phyloP scores from a whole-genome alignment of 2,797 vertebrate genomes.

The Zenarchopterus dispar region DNA sequence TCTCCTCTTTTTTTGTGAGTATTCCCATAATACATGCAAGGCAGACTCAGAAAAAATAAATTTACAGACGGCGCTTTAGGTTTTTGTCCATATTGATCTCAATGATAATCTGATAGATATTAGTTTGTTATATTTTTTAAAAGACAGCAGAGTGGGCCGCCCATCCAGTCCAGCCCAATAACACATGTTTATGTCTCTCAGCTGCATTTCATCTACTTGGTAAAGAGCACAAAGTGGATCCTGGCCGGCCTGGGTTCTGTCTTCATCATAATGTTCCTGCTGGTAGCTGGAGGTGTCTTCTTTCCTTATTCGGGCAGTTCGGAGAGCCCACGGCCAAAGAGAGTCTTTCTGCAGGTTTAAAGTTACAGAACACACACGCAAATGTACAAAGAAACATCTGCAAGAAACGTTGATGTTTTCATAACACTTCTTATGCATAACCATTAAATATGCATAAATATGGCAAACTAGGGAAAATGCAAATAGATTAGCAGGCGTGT shows the following conservation, averaged over 20 bases:
- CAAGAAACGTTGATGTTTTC: neutral
- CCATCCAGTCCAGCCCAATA: neutral
- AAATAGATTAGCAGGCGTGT: neutral
- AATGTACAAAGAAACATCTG: neutral
- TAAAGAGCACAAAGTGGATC: constrained; percentile 87
- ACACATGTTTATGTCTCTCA: constrained; percentile 64
- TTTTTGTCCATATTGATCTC: no score
- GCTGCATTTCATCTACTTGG: constrained; percentile 95
- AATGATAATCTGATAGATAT: neutral
- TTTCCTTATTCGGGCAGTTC: constrained; percentile 90
- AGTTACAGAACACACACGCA: constrained; percentile 7
- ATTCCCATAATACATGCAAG: neutral
- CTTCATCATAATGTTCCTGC: constrained; percentile 83
- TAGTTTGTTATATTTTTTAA: neutral
- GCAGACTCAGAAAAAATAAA: neutral
- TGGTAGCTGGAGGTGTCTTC: constrained; percentile 90
- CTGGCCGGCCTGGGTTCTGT: constrained; percentile 83
- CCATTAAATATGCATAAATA: neutral
- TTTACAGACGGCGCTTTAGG: no score
- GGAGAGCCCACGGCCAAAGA: constrained; percentile 89
- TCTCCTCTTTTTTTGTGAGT: constrained; percentile 96
- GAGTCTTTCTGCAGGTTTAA: constrained; percentile 93
- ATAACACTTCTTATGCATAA: neutral
- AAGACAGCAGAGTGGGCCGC: neutral
- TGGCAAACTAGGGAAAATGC: neutral